Evolutionary conservation across 2,888 invertebrate genomes (phyloP).

Genomic region (Neoaliturus tenellus): DNA sequence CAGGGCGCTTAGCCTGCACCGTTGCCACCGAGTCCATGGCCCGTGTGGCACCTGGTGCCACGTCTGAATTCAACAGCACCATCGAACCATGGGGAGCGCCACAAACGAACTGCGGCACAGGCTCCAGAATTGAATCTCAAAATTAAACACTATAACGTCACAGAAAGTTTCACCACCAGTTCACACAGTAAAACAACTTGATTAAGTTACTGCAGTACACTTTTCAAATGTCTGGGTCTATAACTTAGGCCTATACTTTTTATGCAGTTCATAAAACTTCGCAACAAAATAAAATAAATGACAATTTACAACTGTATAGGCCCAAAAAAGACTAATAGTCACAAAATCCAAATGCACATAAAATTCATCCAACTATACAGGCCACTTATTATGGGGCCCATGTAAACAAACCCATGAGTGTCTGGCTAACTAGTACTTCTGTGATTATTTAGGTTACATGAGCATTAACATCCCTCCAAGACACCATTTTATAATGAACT

Average conservation of each 20-base stretch:
- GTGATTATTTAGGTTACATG: constrained; percentile 48
- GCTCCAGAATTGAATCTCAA: constrained; percentile 76
- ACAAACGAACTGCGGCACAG: constrained; percentile 75
- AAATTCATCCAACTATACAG: not conserved
- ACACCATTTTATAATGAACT: constrained; percentile 25
- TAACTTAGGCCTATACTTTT: not conserved
- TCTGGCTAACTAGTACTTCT: not conserved
- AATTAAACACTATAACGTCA: constrained; percentile 49
- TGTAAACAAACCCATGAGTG: constrained; percentile 53
- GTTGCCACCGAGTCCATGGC: constrained; percentile 69
- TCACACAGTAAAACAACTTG: not conserved
- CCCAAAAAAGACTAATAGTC: not conserved
- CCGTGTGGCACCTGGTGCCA: constrained; percentile 77
- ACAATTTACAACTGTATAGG: not conserved
- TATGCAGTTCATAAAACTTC: not conserved
- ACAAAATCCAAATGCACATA: not conserved
- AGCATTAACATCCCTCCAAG: constrained; percentile 52
- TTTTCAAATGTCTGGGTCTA: not conserved
- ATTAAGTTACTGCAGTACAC: not conserved
- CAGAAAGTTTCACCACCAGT: not conserved
- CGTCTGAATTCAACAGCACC: constrained; percentile 70
- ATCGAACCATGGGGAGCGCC: constrained; percentile 70
- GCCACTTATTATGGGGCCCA: not conserved
- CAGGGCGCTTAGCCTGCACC: constrained; percentile 70
- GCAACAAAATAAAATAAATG: not conserved